Conservation (phyloP, 2,888 invertebrate genomes). For the Diplazon laetatorius region DNA sequence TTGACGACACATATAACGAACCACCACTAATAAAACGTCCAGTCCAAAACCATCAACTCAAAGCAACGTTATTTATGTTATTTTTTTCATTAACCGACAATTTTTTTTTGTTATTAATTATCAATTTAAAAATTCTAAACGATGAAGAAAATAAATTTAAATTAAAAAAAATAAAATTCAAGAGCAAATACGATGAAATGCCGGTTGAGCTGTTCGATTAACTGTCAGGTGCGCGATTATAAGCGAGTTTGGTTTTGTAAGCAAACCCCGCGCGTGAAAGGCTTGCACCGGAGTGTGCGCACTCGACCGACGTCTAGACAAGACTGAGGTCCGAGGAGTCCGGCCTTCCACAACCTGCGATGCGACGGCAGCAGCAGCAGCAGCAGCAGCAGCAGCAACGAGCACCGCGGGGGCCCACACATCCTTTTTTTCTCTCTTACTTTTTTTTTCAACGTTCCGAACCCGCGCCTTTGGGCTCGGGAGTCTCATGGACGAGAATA, state of each 20-base stretch:
- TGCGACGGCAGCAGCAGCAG: constrained; percentile 22
- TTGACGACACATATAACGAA: constrained; percentile 75
- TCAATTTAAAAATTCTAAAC: no score
- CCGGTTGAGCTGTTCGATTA: background rate
- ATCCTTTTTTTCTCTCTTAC: constrained; percentile 66
- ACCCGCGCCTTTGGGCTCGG: constrained; percentile 35
- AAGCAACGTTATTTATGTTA: background rate
- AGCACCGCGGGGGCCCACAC: constrained; percentile 64
- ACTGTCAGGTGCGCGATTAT: constrained; percentile 7
- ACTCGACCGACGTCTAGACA: constrained; percentile 73
- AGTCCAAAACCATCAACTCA: constrained; percentile 55
- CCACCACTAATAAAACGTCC: constrained; percentile 47
- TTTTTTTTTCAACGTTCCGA: no score
- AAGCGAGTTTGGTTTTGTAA: background rate
- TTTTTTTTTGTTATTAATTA: background rate
- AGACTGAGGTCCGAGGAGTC: constrained; percentile 72
- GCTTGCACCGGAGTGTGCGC: constrained; percentile 68
- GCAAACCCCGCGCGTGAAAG: constrained; percentile 35
- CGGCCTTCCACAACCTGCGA: constrained; percentile 67
- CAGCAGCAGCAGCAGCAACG: constrained; percentile 12
- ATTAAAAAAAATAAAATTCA: background rate
- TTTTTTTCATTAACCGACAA: background rate
- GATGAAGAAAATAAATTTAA: no score
- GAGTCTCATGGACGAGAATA: constrained; percentile 38
- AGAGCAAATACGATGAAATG: background rate